A percentile compares a stretch with the other conserved stretches of the same genome.
Conservation (phyloP, 2,113 vertebrate genomes). For the Esox niger region DNA sequence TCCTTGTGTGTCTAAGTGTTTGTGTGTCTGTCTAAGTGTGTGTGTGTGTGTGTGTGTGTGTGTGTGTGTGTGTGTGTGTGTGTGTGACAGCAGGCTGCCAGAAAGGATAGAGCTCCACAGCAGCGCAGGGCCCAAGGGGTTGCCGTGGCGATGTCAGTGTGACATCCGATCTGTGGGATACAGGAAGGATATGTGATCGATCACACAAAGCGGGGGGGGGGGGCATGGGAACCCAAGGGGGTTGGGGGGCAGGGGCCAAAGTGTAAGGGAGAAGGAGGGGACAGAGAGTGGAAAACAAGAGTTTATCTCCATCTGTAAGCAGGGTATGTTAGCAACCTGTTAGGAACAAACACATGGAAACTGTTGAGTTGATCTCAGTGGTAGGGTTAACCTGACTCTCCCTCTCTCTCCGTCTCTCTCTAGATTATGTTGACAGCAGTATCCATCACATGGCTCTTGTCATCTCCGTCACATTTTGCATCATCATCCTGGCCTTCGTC, state of each 20-base stretch:
- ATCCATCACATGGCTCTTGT: slow-evolving; percentile 86
- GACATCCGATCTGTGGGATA: slow-evolving; percentile 69
- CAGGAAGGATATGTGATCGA: slow-evolving; percentile 73
- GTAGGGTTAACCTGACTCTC: slow-evolving; percentile 5
- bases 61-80: slow-evolving; percentile 15
- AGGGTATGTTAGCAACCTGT: background rate
- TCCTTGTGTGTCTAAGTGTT: background rate
- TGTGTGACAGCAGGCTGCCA: slow-evolving; percentile 44
- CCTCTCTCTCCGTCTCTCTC: background rate
- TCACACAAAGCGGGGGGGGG: slow-evolving; percentile 37
- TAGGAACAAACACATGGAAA: background rate
- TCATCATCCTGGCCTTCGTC: slow-evolving; percentile 80
- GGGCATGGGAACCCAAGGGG: too few relatives aligned
- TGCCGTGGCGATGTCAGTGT: slow-evolving; percentile 69
- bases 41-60: slow-evolving; percentile 16
- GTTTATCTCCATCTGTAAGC: slow-evolving; percentile 31
- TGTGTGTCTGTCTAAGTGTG: background rate
- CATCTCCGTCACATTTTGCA: slow-evolving; percentile 85
- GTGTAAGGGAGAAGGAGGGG: background rate
- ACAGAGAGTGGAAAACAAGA: background rate
- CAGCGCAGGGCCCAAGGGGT: slow-evolving; percentile 51
- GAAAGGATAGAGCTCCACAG: slow-evolving; percentile 74
- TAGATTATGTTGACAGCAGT: slow-evolving; percentile 84
- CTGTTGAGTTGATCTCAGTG: background rate
- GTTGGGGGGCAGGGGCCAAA: slow-evolving; percentile 1